A percentile compares a stretch with the other conserved stretches of the same genome.
These are phyloP conservation scores for Porites australiensis DNA, from an alignment of 64 coral and sea anemone genomes.

Conservation along the genomic window DNA sequence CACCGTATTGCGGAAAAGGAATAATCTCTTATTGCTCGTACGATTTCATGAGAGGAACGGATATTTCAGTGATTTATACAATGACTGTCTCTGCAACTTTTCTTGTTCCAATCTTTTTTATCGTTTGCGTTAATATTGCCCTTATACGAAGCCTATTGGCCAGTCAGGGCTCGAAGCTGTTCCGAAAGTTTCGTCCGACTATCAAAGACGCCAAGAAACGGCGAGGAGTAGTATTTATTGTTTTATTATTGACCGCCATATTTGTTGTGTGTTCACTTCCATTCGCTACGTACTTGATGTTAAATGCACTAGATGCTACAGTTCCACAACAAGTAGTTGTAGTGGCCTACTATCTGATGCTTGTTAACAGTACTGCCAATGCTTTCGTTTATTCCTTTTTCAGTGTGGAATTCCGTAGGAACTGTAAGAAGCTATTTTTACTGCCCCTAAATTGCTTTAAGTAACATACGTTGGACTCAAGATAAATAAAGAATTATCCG, in stretches of 20 bases:
- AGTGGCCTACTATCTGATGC: conserved; percentile 89
- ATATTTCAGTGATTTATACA: conserved; percentile 50
- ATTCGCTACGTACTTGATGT: conserved; percentile 63
- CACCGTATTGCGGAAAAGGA: conserved; percentile 63
- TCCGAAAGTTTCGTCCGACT: conserved; percentile 31
- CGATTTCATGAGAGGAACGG: conserved; percentile 54
- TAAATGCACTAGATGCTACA: conserved; percentile 32
- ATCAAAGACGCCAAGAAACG: not conserved
- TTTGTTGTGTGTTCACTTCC: conserved; percentile 87
- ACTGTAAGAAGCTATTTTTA: conserved; percentile 59
- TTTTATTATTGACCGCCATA: conserved; percentile 74
- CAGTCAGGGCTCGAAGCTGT: conserved; percentile 45
- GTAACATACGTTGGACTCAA: not conserved
- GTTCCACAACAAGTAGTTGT: conserved; percentile 56
- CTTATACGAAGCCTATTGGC: conserved; percentile 63
- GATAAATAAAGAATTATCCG: not conserved
- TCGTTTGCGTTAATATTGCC: conserved; percentile 71
- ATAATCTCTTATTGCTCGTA: conserved; percentile 67
- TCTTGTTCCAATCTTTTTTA: conserved; percentile 76
- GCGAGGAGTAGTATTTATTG: conserved; percentile 70
- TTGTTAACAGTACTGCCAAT: conserved; percentile 89
- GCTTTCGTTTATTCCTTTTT: conserved; percentile 95
- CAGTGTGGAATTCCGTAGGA: conserved; percentile 81
- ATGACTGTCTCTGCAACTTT: conserved; percentile 79
- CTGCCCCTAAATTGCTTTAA: not conserved